Evolutionary conservation across 2,888 invertebrate genomes (phyloP).

Genomic region (Caenorhabditis zanzibari): DNA sequence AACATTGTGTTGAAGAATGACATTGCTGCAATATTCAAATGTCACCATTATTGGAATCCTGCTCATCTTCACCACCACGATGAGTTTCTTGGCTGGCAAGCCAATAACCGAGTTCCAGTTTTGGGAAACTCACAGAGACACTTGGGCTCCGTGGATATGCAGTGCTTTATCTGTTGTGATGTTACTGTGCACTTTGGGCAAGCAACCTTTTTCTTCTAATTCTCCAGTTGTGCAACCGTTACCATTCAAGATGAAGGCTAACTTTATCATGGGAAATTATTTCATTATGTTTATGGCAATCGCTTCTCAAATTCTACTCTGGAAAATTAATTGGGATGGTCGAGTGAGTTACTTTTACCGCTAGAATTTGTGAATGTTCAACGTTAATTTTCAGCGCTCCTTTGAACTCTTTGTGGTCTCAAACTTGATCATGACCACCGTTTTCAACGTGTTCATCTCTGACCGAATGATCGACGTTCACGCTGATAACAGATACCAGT

Average conservation of each 20-base stretch:
- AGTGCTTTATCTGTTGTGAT: too few species aligned
- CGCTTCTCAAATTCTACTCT: not conserved
- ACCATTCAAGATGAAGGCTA: not conserved
- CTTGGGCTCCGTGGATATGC: too few species aligned
- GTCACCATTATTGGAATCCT: not conserved
- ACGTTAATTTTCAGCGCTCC: not conserved
- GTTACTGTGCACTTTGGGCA: too few species aligned
- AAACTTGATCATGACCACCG: constrained; percentile 4
- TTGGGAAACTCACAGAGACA: not conserved
- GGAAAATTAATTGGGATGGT: not conserved
- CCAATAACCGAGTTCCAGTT: not conserved
- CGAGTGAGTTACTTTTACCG: not conserved
- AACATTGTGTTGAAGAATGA: not conserved
- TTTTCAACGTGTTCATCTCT: not conserved
- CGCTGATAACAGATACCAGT: not conserved
- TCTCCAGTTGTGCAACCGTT: too few species aligned
- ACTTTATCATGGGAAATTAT: not conserved
- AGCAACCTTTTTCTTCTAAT: not conserved
- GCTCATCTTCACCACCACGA: not conserved
- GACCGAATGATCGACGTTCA: not conserved
- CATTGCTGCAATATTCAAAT: not conserved
- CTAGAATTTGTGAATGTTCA: not conserved
- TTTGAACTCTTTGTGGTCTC: not conserved
- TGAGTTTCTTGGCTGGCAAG: not conserved
- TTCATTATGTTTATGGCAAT: not conserved